Conservation (phyloP, 2,113 vertebrate species). For the Pluvialis apricaria region DNA sequence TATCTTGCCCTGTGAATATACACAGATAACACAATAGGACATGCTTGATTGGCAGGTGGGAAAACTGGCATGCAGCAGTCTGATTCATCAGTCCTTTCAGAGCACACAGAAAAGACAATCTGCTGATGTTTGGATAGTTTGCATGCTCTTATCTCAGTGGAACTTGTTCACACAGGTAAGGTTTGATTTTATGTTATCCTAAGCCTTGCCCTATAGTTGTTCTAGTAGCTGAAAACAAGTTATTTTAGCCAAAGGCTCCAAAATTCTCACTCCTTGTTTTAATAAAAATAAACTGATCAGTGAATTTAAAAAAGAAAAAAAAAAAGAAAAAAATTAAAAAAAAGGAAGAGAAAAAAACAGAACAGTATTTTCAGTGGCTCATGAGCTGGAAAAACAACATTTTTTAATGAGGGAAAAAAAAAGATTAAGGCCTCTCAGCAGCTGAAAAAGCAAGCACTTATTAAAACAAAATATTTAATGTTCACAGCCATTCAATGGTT, state of each 20-base stretch:
- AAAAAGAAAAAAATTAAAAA: background rate
- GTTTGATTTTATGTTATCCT: constrained; percentile 42
- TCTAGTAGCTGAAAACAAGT: constrained; percentile 49
- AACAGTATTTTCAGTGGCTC: constrained; percentile 65
- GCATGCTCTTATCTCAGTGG: constrained; percentile 20
- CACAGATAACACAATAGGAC: background rate
- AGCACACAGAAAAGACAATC: background rate
- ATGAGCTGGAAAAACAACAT: constrained; percentile 63
- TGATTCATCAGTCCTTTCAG: background rate
- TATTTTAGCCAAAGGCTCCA: constrained; percentile 46
- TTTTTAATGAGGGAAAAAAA: constrained; percentile 53
- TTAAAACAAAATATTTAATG: constrained; percentile 69
- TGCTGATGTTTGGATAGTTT: constrained; percentile 46
- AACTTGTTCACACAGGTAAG: constrained; percentile 56
- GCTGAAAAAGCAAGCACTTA: constrained; percentile 70
- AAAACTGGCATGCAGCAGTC: background rate
- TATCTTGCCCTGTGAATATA: background rate
- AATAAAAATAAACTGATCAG: constrained; percentile 21
- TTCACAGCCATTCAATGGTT: constrained; percentile 48
- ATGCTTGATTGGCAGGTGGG: constrained; percentile 6
- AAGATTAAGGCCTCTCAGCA: constrained; percentile 55
- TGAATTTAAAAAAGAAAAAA: background rate
- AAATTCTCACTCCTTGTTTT: background rate
- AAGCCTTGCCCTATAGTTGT: constrained; percentile 27
- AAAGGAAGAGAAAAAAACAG: background rate